These are phyloP conservation scores for Lipotes vexillifer DNA, from an alignment of 2,113 vertebrate species.

Conservation along the genomic window DNA sequence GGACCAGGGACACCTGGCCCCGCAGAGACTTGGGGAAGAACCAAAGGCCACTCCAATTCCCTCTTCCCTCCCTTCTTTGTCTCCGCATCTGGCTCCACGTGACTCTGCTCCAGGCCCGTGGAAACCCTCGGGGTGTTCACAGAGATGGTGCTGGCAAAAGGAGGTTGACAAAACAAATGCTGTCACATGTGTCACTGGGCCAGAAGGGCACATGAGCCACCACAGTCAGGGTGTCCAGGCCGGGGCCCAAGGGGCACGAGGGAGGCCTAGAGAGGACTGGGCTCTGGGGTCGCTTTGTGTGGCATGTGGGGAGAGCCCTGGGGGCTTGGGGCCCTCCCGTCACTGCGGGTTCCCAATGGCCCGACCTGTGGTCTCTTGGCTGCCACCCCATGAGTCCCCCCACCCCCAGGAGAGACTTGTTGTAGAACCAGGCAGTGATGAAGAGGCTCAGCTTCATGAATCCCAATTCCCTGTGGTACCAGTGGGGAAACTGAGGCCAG, in stretches of 20 bases:
- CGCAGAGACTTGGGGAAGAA: accelerated
- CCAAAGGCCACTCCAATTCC: accelerated
- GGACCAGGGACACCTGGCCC: background rate
- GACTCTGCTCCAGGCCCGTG: background rate
- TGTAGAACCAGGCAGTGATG: background rate
- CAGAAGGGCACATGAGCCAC: background rate
- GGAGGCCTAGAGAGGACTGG: background rate
- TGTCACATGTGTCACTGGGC: background rate
- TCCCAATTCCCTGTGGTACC: background rate
- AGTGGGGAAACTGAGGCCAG: background rate
- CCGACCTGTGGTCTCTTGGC: background rate
- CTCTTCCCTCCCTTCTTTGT: background rate
- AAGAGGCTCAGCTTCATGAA: background rate
- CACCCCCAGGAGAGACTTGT: background rate
- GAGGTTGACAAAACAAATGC: background rate
- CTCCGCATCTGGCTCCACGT: background rate
- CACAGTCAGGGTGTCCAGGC: background rate
- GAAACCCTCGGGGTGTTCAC: background rate
- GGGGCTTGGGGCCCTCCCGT: background rate
- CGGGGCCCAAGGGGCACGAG: too few relatives aligned
- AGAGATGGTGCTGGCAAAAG: background rate
- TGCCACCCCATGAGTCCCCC: background rate
- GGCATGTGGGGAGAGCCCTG: background rate
- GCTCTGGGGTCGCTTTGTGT: background rate
- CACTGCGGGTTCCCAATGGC: background rate